phyloP scores from a whole-genome alignment of 2,888 invertebrate genomes.

The Diadegma fenestrale region DNA sequence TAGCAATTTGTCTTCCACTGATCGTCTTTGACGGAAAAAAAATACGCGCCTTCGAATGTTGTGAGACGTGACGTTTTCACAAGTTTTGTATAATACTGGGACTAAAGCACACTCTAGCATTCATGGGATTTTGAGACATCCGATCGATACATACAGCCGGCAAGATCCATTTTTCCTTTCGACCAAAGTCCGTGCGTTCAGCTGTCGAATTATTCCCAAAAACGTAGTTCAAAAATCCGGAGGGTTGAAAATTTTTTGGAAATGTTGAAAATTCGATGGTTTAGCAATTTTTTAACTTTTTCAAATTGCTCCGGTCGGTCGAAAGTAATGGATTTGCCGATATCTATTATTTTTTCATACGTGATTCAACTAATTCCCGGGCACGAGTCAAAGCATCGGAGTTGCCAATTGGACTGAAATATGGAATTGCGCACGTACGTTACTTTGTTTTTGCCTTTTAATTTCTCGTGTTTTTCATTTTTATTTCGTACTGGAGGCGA shows the following conservation, averaged over 20 bases:
- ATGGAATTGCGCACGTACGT: constrained; percentile 3
- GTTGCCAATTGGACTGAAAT: constrained; percentile 16
- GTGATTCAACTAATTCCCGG: constrained; percentile 11
- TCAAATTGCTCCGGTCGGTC: too few relatives aligned
- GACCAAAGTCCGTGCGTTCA: too few relatives aligned
- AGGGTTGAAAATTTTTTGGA: too few relatives aligned
- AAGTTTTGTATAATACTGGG: constrained; percentile 14
- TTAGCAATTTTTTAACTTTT: too few relatives aligned
- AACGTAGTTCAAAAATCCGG: too few relatives aligned
- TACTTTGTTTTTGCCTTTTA: constrained; percentile 1
- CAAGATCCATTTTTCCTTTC: too few relatives aligned
- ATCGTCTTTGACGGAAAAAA: background rate
- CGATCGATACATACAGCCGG: constrained; percentile 8
- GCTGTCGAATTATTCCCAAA: too few relatives aligned
- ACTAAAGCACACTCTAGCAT: constrained; percentile 16
- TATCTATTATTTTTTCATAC: background rate
- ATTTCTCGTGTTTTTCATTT: background rate
- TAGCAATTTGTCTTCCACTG: constrained; percentile 3
- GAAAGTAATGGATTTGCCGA: too few relatives aligned
- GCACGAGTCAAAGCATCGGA: background rate
- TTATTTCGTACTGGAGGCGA: constrained; percentile 35
- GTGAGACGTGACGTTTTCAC: constrained; percentile 11
- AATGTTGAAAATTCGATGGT: too few relatives aligned
- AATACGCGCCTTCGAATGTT: constrained; percentile 6
- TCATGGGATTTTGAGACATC: constrained; percentile 11